Conservation (phyloP, 1,140 invertebrate species). For the Drosophila parabipectinata region DNA sequence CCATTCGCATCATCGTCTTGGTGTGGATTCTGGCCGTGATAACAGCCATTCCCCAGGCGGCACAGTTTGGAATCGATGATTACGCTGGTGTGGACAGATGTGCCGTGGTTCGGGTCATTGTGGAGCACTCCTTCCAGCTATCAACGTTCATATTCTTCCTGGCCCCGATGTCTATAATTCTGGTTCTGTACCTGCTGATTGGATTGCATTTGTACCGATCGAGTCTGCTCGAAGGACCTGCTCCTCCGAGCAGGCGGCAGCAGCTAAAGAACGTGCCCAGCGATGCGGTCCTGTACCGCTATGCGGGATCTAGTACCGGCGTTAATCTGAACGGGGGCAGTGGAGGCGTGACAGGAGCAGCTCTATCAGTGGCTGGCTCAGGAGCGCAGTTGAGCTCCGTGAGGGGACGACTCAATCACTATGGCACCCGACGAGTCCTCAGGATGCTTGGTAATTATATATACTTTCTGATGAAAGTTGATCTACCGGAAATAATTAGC, state of each 20-base stretch:
- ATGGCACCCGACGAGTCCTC: conserved; percentile 86
- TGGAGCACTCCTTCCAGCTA: conserved; percentile 88
- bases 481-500: background rate
- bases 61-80: conserved; percentile 89
- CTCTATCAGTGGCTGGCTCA: conserved; percentile 13
- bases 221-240: conserved; percentile 66
- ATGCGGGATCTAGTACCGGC: conserved; percentile 47
- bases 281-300: conserved; percentile 85
- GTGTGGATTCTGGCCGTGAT: conserved; percentile 90
- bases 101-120: conserved; percentile 85
- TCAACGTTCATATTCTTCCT: conserved; percentile 91
- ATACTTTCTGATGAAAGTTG: background rate
- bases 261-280: conserved; percentile 84
- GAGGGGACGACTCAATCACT: conserved; percentile 77
- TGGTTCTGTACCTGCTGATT: conserved; percentile 89
- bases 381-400: conserved; percentile 76
- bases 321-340: conserved; percentile 21
- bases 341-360: conserved; percentile 2
- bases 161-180: conserved; percentile 90
- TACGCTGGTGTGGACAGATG: conserved; percentile 85
- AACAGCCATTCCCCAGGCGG: conserved; percentile 92
- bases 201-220: conserved; percentile 86
- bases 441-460: conserved; percentile 87
- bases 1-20: conserved; percentile 87
- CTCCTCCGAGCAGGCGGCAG: conserved; percentile 3